Percentiles rank a stretch among this genome's conserved stretches.
Evolutionary conservation across 92 coral and sea anemone genomes (phyloP).

Genomic region (Zoanthus sociatus): DNA sequence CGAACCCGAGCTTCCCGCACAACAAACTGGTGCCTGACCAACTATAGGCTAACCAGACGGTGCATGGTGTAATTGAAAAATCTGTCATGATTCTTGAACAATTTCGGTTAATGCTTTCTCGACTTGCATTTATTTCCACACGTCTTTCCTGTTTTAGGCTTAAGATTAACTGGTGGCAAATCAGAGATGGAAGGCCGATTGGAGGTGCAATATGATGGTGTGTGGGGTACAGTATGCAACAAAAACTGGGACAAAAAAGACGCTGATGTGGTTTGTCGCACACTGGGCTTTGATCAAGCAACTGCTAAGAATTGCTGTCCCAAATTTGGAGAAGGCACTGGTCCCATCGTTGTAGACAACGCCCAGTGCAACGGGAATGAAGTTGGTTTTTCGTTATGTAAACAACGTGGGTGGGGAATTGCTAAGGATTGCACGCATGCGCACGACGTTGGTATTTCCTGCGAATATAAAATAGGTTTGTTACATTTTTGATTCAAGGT

Average conservation of each 20-base stretch:
- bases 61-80: no score
- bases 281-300: constrained; percentile 29
- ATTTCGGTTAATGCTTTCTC: background rate
- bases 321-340: constrained; percentile 23
- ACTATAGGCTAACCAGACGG: no score
- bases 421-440: constrained; percentile 21
- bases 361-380: constrained; percentile 32
- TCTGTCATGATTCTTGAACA: background rate
- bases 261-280: constrained; percentile 33
- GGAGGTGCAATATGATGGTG: constrained; percentile 24
- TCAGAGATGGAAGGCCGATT: constrained; percentile 32
- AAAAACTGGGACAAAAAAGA: constrained; percentile 18
- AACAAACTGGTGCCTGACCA: no score
- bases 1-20: no score
- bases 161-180: constrained; percentile 11
- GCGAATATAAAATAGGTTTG: constrained; percentile 23
- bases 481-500: no score
- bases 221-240: constrained; percentile 32
- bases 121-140: no score
- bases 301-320: background rate
- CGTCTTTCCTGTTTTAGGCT: background rate
- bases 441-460: constrained; percentile 25
- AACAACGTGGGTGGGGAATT: constrained; percentile 25
- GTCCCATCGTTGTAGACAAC: constrained; percentile 13
- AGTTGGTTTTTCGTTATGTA: constrained; percentile 26